phyloP scores from a whole-genome alignment of 2,113 vertebrate species.

The Cettia cetti region DNA sequence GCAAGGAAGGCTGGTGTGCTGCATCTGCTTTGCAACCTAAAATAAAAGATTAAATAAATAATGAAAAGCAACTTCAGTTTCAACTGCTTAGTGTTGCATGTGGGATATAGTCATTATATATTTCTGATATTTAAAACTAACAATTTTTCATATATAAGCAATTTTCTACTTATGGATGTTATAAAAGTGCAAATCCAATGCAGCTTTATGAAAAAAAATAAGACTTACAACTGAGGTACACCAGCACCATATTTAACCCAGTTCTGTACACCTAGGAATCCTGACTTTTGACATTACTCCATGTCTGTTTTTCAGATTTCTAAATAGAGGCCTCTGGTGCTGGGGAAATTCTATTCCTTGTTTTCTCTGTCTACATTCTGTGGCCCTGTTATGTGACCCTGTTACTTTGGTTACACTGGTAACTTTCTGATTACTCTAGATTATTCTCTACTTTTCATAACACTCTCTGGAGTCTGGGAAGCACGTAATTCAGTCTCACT shows the following conservation, averaged over 20 bases:
- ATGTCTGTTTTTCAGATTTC: neutral
- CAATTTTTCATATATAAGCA: neutral
- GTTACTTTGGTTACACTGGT: neutral
- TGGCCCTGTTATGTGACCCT: neutral
- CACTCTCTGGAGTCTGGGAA: neutral
- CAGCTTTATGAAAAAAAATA: neutral
- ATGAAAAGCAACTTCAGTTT: neutral
- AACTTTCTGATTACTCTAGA: neutral
- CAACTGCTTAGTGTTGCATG: neutral
- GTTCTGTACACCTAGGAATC: neutral
- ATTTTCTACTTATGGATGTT: neutral
- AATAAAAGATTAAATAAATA: neutral
- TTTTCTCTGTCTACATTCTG: neutral
- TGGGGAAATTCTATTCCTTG: neutral
- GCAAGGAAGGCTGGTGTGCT: neutral
- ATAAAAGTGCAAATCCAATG: neutral
- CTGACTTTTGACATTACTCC: neutral
- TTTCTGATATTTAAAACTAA: neutral
- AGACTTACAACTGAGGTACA: neutral
- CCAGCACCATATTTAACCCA: neutral
- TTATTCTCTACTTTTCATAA: neutral
- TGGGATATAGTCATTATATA: neutral
- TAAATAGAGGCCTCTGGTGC: fast-evolving
- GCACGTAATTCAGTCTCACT: neutral
- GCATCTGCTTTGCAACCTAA: neutral